Evolutionary conservation across 2,113 vertebrate genomes (phyloP).

Genomic region (Merops nubicus): DNA sequence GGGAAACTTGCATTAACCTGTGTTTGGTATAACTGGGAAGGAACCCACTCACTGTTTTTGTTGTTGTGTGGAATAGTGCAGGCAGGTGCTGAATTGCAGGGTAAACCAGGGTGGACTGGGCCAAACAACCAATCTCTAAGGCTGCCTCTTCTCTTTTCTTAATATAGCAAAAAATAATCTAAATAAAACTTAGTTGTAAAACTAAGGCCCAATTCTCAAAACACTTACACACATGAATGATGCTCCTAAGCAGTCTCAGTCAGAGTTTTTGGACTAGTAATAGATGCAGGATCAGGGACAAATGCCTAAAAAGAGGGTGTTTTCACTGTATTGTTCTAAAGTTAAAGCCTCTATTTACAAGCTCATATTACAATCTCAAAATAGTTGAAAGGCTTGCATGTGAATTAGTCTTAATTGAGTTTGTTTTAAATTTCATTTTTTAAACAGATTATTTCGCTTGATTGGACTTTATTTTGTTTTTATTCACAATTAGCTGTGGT

Average conservation of each 20-base stretch:
- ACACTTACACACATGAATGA: background rate
- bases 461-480: background rate
- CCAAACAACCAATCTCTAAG: background rate
- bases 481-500: background rate
- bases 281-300: background rate
- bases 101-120: background rate
- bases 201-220: background rate
- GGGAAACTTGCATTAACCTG: background rate
- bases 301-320: background rate
- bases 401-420: background rate
- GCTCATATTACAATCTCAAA: background rate
- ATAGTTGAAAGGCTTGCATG: background rate
- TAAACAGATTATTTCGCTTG: background rate
- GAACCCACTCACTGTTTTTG: background rate
- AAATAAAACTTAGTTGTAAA: background rate
- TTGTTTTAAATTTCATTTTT: background rate
- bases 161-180: background rate
- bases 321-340: background rate
- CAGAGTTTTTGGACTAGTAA: background rate
- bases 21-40: background rate
- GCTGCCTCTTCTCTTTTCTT: background rate
- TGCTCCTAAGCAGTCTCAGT: background rate
- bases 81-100: background rate
- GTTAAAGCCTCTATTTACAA: background rate
- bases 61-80: background rate